Evolutionary conservation across 2,888 invertebrate species (phyloP).

Genomic region (Calephelis perditalis): DNA sequence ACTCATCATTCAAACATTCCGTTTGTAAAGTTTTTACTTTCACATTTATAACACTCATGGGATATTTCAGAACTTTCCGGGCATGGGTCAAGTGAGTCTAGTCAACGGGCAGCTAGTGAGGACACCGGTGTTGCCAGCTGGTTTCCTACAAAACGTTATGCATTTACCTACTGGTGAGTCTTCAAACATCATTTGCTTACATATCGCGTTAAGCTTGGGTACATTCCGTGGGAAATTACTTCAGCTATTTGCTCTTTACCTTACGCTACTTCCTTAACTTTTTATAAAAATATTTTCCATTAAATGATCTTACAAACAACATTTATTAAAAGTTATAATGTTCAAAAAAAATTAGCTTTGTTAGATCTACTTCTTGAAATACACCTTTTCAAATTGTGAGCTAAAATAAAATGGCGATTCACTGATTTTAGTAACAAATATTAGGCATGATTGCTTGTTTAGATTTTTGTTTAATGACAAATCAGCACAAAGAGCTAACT

Average conservation of each 20-base stretch:
- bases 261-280: not conserved
- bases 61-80: conserved; percentile 64
- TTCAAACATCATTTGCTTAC: conserved; percentile 7
- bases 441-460: conserved; percentile 1
- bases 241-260: conserved; percentile 29
- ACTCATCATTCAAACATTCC: no score
- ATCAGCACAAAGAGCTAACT: not conserved
- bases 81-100: conserved; percentile 71
- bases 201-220: conserved; percentile 24
- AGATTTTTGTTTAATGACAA: not conserved
- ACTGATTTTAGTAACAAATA: not conserved
- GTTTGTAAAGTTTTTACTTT: no score
- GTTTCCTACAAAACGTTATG: conserved; percentile 85
- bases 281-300: not conserved
- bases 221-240: conserved; percentile 20
- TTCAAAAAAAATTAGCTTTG: not conserved
- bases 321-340: not conserved
- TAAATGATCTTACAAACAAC: not conserved
- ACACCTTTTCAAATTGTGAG: no score
- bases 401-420: not conserved
- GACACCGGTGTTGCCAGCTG: conserved; percentile 82
- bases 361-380: no score
- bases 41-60: not conserved
- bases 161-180: conserved; percentile 79
- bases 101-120: conserved; percentile 86